Base-by-base conservation (phyloP, 53 echinoderm and acorn worm genomes). In the Henricia sp. region DNA sequence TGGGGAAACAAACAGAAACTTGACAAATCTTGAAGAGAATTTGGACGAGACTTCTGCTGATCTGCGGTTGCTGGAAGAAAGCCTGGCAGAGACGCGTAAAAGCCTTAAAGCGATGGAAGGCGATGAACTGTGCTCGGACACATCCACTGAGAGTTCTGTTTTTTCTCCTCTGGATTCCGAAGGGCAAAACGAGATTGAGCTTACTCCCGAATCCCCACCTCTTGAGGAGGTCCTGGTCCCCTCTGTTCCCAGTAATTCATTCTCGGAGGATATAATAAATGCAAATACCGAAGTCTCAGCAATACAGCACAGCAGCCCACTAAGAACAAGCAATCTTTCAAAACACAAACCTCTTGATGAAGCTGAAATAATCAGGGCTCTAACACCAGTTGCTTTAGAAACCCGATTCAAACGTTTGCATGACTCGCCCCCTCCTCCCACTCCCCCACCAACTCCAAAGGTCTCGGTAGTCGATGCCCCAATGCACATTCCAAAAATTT, bases 71-170 rank as follows among this genome's bases (percentile, higher is more conserved):
- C 71, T 93, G 14, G 90, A 90, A 50, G 70, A 90, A 36, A 87
- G 84, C 68, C 48, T 93, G n/a, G 85, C 84, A 35, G 90, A 93
- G 73, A 93, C 93, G 25, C 73, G 90, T 37, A 69, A 85, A 68
- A 93, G 86, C 44, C 86, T 93, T 2, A 57, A 83, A 41, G 90
- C 71, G 11, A 90, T 90, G 84, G 93, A 89, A 42, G 77, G 74
- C 8, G 93, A 90, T 56, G 90, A 53, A 6, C 83, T 93, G 37
- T 85, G 86, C 42, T 71, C 83, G 3, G 92, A 92, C 34, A 82
- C 86, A 5, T 80, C 80, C 4, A 62, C 48, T 14, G 80, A 63
- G 25, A 80, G 80, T 50, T 64, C 80, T 10, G 65, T 64, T 8
- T 80, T 80, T 64, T 28, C 43, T 62, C 33, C 48, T 20, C 29